Evolutionary conservation across 2,113 vertebrate species (phyloP), one percentile per base, ranked within the genome.

Genomic region (Ceyx cyanopectus): DNA sequence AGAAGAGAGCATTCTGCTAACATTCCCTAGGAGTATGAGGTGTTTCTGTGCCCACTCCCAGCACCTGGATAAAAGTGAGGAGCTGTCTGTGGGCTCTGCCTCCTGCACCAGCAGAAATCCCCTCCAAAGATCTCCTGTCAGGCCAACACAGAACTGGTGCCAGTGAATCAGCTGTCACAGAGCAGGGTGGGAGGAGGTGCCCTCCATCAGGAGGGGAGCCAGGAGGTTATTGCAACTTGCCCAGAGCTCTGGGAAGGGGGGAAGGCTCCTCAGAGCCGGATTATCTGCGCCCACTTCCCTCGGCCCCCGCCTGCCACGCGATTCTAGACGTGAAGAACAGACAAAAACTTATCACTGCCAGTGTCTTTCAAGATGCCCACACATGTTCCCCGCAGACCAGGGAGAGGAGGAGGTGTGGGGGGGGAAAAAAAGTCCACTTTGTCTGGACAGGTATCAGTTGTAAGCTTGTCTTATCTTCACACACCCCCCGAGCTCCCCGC

Each of bases 331-430:
- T 60, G 65, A 91, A 85, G 90, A 77, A 46, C 88, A 94, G 96
- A 95, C 87, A 81, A 1, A 80, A 61, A 27, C 82, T 89, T 97
- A 97, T 97, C 97, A 58, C 56, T 84, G 91, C 95, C 93, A 95
- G 96, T 95, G 97, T 97, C 95, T 95, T 90, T 70, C 34, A 69
- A 93, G 97, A 94, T 97, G 95, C 98, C 97, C 97, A 98, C 97
- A 96, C 97, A 93, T 92, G 69, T 93, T 98, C 96, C 83, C 57
- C 19, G 62, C 62, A 60, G 94, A 76, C 93, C 72, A 19, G 63
- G 80, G 88, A 93, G 89, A 67, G 57, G 60, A 93, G 87, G 48
- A 22, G 48, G 48, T 17, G 32, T 32, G 32, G 32, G 48, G 48
- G 56, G 56, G 56, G 20, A 10, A 10, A 50, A 84, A 94, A 93